These are phyloP conservation scores for Fragum fragum DNA, from an alignment of 2,888 invertebrate genomes.

Conservation along the genomic window DNA sequence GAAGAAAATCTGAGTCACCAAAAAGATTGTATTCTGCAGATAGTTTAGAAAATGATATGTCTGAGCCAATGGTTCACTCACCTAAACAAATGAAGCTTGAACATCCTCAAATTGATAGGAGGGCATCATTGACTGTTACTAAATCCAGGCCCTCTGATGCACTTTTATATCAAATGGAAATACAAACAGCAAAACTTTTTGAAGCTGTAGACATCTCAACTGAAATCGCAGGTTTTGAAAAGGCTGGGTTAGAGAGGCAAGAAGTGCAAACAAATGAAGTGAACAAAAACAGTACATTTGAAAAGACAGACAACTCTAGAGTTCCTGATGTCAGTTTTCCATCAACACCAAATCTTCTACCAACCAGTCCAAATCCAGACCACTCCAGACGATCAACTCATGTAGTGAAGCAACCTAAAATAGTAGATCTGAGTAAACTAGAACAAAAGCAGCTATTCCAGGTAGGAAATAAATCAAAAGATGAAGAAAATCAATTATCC, in stretches of 20 bases:
- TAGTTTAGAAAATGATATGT: conserved; percentile 49
- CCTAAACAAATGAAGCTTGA: conserved; percentile 50
- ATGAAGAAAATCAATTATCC: not conserved
- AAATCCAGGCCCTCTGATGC: conserved; percentile 77
- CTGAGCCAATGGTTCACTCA: conserved; percentile 43
- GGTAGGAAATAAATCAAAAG: not conserved
- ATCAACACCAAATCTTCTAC: conserved; percentile 71
- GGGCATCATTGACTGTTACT: conserved; percentile 74
- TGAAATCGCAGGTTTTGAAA: not conserved
- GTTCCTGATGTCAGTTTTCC: conserved; percentile 62
- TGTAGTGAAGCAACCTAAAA: conserved; percentile 70
- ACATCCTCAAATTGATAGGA: conserved; percentile 51
- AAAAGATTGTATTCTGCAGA: conserved; percentile 48
- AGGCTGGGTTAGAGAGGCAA: not conserved
- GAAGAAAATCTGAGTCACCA: conserved; percentile 12
- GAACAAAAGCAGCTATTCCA: conserved; percentile 64
- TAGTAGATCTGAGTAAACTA: conserved; percentile 55
- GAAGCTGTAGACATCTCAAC: conserved; percentile 12
- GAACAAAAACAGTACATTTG: conserved; percentile 58
- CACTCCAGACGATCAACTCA: conserved; percentile 78
- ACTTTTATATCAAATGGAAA: conserved; percentile 51
- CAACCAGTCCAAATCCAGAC: conserved; percentile 73
- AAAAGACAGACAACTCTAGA: conserved; percentile 43
- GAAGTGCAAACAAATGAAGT: conserved; percentile 5
- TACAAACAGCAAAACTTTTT: conserved; percentile 38